A percentile compares a stretch with the other conserved stretches of the same genome.
Evolutionary conservation across 2,888 invertebrate genomes (phyloP).

Genomic region (Dexiosoma caninum): DNA sequence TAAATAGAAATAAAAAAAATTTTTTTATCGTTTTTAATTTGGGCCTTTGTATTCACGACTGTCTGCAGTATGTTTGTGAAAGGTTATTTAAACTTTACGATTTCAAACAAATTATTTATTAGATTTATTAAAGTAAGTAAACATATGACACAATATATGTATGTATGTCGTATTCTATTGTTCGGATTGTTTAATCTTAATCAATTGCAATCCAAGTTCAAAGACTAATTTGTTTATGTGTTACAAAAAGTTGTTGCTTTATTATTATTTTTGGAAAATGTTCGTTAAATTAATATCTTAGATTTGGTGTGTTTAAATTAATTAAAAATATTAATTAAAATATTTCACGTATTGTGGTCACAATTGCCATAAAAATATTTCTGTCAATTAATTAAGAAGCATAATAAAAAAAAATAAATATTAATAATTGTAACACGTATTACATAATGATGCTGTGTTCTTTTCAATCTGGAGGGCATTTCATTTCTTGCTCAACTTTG

Average conservation of each 20-base stretch:
- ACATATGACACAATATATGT: conserved; percentile 24
- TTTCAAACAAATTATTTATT: conserved; percentile 11
- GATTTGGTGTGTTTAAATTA: no score
- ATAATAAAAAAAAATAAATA: no score
- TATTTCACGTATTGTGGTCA: no score
- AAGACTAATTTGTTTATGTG: background rate
- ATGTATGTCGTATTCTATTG: no score
- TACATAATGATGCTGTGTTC: no score
- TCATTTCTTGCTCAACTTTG: no score
- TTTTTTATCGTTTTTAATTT: background rate
- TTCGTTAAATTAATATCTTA: background rate
- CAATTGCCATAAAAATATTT: no score
- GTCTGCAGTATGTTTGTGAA: background rate
- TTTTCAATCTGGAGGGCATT: no score
- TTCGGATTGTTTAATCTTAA: background rate
- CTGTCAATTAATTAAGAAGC: no score
- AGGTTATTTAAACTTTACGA: conserved; percentile 9
- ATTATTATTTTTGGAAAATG: background rate
- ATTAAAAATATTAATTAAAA: no score
- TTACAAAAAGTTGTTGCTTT: background rate
- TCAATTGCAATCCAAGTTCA: background rate
- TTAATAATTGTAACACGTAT: no score
- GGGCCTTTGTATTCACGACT: background rate
- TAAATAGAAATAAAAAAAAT: no score
- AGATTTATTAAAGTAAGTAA: conserved; percentile 5